Conservation (phyloP, 1,140 invertebrate genomes). For the Sminthurinus signatus region DNA sequence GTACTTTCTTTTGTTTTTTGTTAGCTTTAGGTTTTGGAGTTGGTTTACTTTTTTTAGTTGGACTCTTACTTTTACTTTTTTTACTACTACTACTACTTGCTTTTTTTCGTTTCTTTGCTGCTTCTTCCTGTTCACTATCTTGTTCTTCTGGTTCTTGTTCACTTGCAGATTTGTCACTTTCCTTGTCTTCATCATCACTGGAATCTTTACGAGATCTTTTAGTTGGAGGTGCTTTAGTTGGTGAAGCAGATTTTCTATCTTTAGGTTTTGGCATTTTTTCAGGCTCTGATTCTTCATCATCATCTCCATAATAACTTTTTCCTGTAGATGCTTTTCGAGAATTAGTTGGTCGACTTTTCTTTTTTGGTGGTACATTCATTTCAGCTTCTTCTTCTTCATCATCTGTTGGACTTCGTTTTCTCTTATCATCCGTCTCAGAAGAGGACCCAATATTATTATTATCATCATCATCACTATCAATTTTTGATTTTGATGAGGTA, state of each 20-base stretch:
- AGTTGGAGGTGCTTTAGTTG: background rate
- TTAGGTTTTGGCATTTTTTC: too few species aligned
- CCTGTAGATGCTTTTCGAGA: conserved; percentile 6
- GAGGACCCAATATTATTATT: too few species aligned
- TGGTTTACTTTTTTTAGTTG: background rate
- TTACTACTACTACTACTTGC: too few species aligned
- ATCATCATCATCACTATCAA: conserved; percentile 3
- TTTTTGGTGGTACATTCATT: conserved; percentile 1
- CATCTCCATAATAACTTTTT: conserved; percentile 10
- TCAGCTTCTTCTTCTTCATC: background rate
- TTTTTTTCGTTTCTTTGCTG: too few species aligned
- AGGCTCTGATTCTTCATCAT: background rate
- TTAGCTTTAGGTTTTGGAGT: background rate
- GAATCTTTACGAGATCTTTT: background rate
- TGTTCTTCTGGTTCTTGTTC: background rate
- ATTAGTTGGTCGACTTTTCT: background rate
- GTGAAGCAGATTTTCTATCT: background rate
- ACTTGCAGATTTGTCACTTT: conserved; percentile 1
- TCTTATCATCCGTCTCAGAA: conserved; percentile 1
- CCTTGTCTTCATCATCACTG: conserved; percentile 5
- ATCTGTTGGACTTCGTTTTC: background rate
- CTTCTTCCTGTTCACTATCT: too few species aligned
- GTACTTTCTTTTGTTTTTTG: background rate
- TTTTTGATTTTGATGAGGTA: background rate
- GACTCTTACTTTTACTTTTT: too few species aligned